Evolutionary conservation across 2,888 invertebrate species (phyloP).

Genomic region (Rhodophaea formosa): DNA sequence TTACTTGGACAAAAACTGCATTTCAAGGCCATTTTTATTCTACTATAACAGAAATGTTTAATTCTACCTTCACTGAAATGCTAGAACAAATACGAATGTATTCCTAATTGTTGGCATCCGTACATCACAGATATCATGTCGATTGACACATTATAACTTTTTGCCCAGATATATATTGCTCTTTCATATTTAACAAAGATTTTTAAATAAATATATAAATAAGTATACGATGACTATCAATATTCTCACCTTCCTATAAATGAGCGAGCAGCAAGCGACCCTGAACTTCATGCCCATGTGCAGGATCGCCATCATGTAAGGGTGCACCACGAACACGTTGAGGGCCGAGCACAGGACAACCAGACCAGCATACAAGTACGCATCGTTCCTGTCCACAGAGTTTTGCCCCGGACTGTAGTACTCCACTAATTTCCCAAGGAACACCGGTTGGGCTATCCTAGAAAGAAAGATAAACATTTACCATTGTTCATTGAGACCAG

Average conservation of each 20-base stretch:
- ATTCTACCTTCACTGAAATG: too few species aligned
- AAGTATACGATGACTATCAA: background rate
- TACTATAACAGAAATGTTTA: too few species aligned
- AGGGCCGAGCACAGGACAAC: slow-evolving; percentile 88
- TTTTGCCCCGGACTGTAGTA: slow-evolving; percentile 75
- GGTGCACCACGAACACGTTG: slow-evolving; percentile 91
- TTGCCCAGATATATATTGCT: too few species aligned
- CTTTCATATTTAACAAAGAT: too few species aligned
- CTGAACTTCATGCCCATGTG: slow-evolving; percentile 92
- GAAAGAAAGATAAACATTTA: background rate
- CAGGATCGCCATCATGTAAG: slow-evolving; percentile 91
- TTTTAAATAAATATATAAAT: too few species aligned
- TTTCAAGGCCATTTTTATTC: too few species aligned
- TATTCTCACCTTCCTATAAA: slow-evolving; percentile 86
- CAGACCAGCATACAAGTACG: slow-evolving; percentile 88
- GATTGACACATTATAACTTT: too few species aligned
- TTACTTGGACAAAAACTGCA: too few species aligned
- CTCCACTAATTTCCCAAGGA: slow-evolving; percentile 83
- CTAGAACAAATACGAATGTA: too few species aligned
- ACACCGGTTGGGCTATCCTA: slow-evolving; percentile 84
- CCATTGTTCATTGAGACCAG: too few species aligned
- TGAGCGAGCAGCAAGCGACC: slow-evolving; percentile 89
- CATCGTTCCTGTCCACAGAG: slow-evolving; percentile 71
- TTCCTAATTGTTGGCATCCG: too few species aligned
- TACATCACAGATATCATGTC: too few species aligned